Conservation (phyloP, 1,140 invertebrate species). For the Pogonomyrmex californicus region DNA sequence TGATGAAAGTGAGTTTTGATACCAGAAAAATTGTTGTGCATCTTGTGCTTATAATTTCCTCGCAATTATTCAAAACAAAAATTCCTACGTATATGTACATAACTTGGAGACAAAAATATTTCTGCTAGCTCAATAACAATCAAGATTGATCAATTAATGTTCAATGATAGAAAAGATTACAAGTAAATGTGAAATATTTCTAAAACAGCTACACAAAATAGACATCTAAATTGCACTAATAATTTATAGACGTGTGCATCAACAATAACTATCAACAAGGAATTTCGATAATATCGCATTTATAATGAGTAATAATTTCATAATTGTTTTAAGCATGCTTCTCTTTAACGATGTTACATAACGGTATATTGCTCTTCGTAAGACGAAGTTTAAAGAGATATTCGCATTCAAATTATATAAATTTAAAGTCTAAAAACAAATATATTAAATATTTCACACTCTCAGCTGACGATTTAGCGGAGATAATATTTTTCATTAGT, state of each 20-base stretch:
- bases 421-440: slow-evolving; percentile 31
- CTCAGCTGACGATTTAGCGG: slow-evolving; percentile 46
- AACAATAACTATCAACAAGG: slow-evolving; percentile 58
- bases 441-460: slow-evolving; percentile 38
- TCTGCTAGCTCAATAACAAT: slow-evolving; percentile 36
- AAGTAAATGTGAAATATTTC: slow-evolving; percentile 41
- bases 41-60: slow-evolving; percentile 19
- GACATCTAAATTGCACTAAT: slow-evolving; percentile 60
- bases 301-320: slow-evolving; percentile 43
- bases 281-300: slow-evolving; percentile 29
- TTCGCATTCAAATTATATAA: slow-evolving; percentile 26
- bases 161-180: slow-evolving; percentile 24
- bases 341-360: slow-evolving; percentile 42
- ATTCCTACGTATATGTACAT: background rate
- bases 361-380: slow-evolving; percentile 31
- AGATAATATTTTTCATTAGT: slow-evolving; percentile 24
- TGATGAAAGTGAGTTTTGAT: slow-evolving; percentile 23
- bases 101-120: slow-evolving; percentile 23
- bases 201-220: slow-evolving; percentile 47
- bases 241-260: slow-evolving; percentile 57
- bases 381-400: slow-evolving; percentile 19
- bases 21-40: background rate
- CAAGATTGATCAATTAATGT: slow-evolving; percentile 31
- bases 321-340: slow-evolving; percentile 27
- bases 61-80: slow-evolving; percentile 36